Conservation (phyloP, 2,888 invertebrate genomes). For the Acanthopleura granulata region DNA sequence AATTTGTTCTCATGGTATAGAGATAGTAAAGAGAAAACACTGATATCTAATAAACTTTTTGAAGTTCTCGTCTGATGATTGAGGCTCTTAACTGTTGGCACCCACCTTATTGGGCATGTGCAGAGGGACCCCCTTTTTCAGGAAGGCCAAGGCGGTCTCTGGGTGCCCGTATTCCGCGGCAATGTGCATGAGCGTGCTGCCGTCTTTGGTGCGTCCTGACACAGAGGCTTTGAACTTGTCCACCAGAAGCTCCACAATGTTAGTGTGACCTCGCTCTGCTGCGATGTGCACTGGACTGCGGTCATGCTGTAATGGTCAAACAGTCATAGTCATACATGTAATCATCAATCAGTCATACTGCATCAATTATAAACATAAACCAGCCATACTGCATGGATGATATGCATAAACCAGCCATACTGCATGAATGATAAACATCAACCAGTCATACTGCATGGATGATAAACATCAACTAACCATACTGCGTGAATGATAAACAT, state of each 20-base stretch:
- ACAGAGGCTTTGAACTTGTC: slow-evolving; percentile 99
- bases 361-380: too few species aligned
- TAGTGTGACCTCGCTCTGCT: slow-evolving; percentile 96
- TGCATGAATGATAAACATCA: too few species aligned
- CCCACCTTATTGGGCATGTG: slow-evolving; percentile 97
- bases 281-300: slow-evolving; percentile 98
- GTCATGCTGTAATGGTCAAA: slow-evolving; percentile 75
- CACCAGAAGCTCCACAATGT: slow-evolving; percentile 93
- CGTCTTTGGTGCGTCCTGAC: slow-evolving; percentile 96
- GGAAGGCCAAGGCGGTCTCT: slow-evolving; percentile 97
- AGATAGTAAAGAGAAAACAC: too few species aligned
- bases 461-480: too few species aligned
- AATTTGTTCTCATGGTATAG: too few species aligned
- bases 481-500: too few species aligned
- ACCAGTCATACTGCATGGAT: too few species aligned
- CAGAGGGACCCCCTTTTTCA: slow-evolving; percentile 97
- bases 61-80: too few species aligned
- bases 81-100: not conserved
- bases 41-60: too few species aligned
- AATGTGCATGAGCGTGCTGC: slow-evolving; percentile 98
- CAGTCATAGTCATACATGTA: not conserved
- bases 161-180: slow-evolving; percentile 97
- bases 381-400: too few species aligned
- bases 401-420: too few species aligned
- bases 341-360: too few species aligned